These are phyloP conservation scores for Myrmecophaga tridactyla DNA, from an alignment of 2,113 vertebrate genomes.

Conservation along the genomic window DNA sequence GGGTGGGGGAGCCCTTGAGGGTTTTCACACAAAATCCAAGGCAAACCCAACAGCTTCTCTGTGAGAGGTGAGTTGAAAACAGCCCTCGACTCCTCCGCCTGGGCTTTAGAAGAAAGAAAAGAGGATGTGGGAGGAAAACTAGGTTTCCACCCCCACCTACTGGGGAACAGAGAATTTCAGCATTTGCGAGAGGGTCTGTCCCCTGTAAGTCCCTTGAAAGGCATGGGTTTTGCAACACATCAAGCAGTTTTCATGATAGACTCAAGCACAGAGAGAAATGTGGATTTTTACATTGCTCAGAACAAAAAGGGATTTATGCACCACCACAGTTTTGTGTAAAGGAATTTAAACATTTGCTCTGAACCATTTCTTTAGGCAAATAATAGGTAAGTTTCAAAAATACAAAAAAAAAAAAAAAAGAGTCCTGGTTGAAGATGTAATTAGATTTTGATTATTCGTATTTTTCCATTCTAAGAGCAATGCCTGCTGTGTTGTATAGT, in stretches of 20 bases:
- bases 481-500: background rate
- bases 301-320: background rate
- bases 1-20: too few species aligned
- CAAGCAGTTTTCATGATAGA: background rate
- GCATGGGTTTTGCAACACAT: background rate
- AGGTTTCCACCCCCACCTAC: background rate
- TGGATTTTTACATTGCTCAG: background rate
- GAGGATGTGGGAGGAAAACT: background rate
- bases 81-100: background rate
- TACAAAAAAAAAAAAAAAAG: background rate
- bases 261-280: background rate
- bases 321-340: background rate
- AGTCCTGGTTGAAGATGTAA: background rate
- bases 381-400: background rate
- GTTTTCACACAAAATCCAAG: background rate
- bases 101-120: background rate
- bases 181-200: background rate
- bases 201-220: background rate
- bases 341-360: background rate
- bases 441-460: background rate
- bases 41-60: background rate
- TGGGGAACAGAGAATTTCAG: background rate
- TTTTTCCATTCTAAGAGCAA: background rate
- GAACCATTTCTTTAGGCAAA: background rate
- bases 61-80: background rate